Evolutionary conservation across 1,140 invertebrate genomes (phyloP).

Genomic region (Oncopodura yosiiana): DNA sequence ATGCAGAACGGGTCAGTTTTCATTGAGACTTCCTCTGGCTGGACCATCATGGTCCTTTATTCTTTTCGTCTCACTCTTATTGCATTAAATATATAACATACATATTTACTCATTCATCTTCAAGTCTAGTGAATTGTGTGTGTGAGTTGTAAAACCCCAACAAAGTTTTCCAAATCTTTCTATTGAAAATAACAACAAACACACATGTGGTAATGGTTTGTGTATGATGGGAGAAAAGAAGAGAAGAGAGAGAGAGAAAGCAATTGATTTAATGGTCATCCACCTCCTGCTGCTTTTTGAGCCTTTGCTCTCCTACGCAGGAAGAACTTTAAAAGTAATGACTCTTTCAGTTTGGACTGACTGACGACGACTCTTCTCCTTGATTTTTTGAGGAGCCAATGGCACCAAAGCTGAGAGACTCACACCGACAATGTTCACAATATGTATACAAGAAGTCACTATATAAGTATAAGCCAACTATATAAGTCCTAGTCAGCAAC

Average conservation of each 20-base stretch:
- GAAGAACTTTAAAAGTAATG: slow-evolving; percentile 21
- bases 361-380: neutral
- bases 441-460: neutral
- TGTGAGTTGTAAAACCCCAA: neutral
- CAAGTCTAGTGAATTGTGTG: no score
- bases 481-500: no score
- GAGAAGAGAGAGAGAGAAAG: slow-evolving; percentile 7
- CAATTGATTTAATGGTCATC: slow-evolving; percentile 33
- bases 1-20: slow-evolving; percentile 18
- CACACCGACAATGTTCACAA: no score
- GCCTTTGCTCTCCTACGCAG: slow-evolving; percentile 24
- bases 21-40: no score
- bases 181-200: neutral
- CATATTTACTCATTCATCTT: no score
- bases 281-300: slow-evolving; percentile 22
- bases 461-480: neutral
- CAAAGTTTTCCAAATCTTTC: no score
- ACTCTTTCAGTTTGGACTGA: slow-evolving; percentile 15
- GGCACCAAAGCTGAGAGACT: neutral
- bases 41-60: no score
- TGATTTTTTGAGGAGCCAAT: neutral
- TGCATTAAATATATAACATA: neutral
- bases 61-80: no score
- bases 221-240: slow-evolving; percentile 1
- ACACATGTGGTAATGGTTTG: neutral